These are phyloP conservation scores for Hemichromis elongatus DNA, from an alignment of 2,113 vertebrate species.

Conservation along the genomic window DNA sequence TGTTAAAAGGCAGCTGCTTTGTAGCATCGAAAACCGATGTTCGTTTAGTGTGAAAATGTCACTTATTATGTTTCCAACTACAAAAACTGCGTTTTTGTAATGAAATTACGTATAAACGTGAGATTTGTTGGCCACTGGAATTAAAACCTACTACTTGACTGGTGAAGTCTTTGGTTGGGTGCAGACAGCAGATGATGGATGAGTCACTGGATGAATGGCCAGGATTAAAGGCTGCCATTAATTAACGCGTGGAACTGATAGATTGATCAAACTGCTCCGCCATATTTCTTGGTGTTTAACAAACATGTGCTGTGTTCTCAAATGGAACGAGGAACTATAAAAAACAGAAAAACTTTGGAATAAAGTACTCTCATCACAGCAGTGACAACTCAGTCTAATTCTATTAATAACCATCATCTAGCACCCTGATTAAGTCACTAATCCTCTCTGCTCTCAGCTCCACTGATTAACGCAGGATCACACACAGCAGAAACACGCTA, in stretches of 20 bases:
- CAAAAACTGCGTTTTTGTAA: neutral
- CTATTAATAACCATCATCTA: slow-evolving; percentile 22
- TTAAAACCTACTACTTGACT: neutral
- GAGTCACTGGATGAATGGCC: neutral
- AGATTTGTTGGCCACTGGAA: accelerated
- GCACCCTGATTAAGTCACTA: slow-evolving; percentile 18
- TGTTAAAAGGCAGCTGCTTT: neutral
- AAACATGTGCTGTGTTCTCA: neutral
- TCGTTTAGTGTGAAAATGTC: neutral
- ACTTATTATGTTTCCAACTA: neutral
- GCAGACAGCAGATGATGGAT: neutral
- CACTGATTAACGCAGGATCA: neutral
- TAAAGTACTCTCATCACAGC: neutral
- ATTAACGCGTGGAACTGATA: neutral
- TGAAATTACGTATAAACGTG: neutral
- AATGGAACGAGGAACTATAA: neutral
- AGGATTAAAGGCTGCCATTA: neutral
- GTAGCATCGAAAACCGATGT: neutral
- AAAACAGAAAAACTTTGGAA: neutral
- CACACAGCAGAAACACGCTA: neutral
- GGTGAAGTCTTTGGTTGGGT: neutral
- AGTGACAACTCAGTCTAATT: neutral
- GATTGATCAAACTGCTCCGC: neutral
- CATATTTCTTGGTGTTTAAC: neutral
- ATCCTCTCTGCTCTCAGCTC: slow-evolving; percentile 1